A percentile compares a stretch with the other conserved stretches of the same genome.
Evolutionary conservation across 2,888 invertebrate genomes (phyloP).

Genomic region (Chaitophorus viminalis): DNA sequence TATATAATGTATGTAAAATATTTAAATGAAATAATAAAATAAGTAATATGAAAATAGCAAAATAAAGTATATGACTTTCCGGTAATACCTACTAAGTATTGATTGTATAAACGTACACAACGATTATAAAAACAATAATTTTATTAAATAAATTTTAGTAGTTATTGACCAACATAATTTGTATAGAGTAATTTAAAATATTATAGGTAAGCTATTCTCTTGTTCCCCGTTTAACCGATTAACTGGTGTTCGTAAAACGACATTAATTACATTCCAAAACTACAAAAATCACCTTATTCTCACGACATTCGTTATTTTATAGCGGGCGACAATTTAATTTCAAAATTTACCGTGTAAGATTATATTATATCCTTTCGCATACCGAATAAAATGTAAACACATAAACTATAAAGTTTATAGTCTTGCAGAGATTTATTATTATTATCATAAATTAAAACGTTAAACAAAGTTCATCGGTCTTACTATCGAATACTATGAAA

Average conservation of each 20-base stretch:
- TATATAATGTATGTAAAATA: no score
- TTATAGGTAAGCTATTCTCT: background rate
- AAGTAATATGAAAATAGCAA: no score
- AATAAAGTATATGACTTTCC: no score
- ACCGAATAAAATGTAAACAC: background rate
- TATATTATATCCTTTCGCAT: background rate
- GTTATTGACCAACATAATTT: no score
- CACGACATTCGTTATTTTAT: slow-evolving; percentile 26
- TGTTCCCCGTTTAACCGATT: background rate
- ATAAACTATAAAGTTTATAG: slow-evolving; percentile 4
- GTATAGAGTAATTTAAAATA: background rate
- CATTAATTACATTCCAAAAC: background rate
- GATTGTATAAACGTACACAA: background rate
- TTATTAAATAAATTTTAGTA: no score
- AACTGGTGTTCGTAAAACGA: slow-evolving; percentile 7
- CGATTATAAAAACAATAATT: no score
- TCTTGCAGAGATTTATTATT: background rate
- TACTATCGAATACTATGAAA: background rate
- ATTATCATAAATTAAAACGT: background rate
- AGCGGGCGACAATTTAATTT: background rate
- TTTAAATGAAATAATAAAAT: no score
- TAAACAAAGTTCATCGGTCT: background rate
- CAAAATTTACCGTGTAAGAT: slow-evolving; percentile 29
- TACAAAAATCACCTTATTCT: background rate
- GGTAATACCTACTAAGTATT: no score